Percentiles rank a stretch among this genome's conserved stretches.
Evolutionary conservation across 2,888 invertebrate genomes (phyloP).

Genomic region (Enchytraeus crypticus): DNA sequence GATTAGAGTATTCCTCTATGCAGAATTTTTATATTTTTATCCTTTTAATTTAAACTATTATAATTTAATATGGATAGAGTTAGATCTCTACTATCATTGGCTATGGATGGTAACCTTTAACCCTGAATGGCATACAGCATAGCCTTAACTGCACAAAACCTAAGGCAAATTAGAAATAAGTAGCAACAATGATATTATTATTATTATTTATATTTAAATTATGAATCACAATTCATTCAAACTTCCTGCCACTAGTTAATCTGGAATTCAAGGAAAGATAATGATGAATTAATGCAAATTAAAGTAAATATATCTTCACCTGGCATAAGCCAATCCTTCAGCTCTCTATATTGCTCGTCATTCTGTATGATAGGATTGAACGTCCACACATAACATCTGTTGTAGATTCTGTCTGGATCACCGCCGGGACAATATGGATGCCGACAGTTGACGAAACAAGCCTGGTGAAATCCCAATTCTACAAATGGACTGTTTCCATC

Average conservation of each 20-base stretch:
- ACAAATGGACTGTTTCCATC: constrained; percentile 20
- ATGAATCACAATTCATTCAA: background rate
- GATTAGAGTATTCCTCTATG: too few species aligned
- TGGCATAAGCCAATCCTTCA: constrained; percentile 16
- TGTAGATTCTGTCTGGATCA: constrained; percentile 16
- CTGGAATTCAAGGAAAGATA: too few species aligned
- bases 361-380: constrained; percentile 10
- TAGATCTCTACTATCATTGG: too few species aligned
- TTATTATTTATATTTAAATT: background rate
- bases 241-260: background rate
- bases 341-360: constrained; percentile 13
- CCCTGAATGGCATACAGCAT: too few species aligned
- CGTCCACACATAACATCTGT: constrained; percentile 18
- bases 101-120: too few species aligned
- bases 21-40: too few species aligned
- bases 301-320: background rate
- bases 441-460: constrained; percentile 20
- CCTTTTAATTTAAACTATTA: too few species aligned
- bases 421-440: constrained; percentile 21
- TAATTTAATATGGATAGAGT: too few species aligned
- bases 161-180: too few species aligned
- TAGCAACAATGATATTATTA: background rate
- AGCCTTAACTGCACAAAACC: too few species aligned
- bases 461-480: constrained; percentile 22
- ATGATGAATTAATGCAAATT: background rate